phyloP scores from a whole-genome alignment of 2,888 invertebrate species.

The Entomobrya multifasciata region DNA sequence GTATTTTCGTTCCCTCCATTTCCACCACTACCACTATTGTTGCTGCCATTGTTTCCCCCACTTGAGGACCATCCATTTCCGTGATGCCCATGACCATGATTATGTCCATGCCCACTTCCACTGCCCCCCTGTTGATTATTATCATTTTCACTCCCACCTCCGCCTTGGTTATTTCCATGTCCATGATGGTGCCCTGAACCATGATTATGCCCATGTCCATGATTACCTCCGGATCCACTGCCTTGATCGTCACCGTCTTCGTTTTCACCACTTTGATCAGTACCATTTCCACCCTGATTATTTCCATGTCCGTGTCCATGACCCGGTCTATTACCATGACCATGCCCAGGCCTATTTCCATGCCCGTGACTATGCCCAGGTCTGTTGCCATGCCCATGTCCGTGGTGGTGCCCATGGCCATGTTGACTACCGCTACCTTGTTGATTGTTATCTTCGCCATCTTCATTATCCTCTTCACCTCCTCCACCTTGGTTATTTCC shows the following conservation, averaged over 20 bases:
- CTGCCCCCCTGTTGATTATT: not conserved
- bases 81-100: not conserved
- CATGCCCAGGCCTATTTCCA: conserved; percentile 3
- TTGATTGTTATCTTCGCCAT: not conserved
- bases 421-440: not conserved
- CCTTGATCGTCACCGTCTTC: not conserved
- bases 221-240: not conserved
- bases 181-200: not conserved
- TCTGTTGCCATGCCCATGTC: not conserved
- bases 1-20: not conserved
- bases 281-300: conserved; percentile 11
- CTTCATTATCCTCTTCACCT: not conserved
- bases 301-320: not conserved
- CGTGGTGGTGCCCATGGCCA: not conserved
- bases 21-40: conserved; percentile 6
- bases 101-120: not conserved
- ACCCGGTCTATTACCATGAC: not conserved
- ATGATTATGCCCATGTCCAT: conserved; percentile 7
- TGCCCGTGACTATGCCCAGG: not conserved
- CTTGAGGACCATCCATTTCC: conserved; percentile 15
- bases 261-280: not conserved
- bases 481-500: conserved; percentile 28
- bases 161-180: not conserved
- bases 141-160: conserved; percentile 1
- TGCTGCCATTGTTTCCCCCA: conserved; percentile 16